Evolutionary conservation across 2,888 invertebrate species (phyloP).

Genomic region (Herminia tarsipennalis): DNA sequence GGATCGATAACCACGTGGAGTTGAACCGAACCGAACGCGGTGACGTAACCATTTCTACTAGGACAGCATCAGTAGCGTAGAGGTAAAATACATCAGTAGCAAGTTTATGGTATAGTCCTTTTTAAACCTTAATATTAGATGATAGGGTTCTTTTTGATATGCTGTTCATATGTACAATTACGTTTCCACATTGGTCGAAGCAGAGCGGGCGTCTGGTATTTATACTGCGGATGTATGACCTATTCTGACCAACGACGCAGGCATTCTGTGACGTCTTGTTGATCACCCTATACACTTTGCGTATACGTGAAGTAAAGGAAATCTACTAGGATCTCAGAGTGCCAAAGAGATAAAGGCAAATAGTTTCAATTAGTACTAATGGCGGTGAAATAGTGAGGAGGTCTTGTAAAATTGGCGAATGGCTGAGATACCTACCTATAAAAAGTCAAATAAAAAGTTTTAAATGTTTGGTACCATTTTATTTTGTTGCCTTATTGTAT

Average conservation of each 20-base stretch:
- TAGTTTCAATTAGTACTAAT: conserved; percentile 55
- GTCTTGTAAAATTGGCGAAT: conserved; percentile 1
- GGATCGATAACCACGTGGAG: conserved; percentile 17
- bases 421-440: conserved; percentile 34
- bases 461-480: too few relatives aligned
- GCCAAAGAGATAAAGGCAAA: conserved; percentile 41
- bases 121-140: not conserved
- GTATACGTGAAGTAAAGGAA: conserved; percentile 76
- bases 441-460: too few relatives aligned
- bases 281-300: conserved; percentile 81
- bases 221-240: conserved; percentile 73
- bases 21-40: conserved; percentile 40
- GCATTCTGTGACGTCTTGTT: conserved; percentile 75
- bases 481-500: too few relatives aligned
- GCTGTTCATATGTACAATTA: conserved; percentile 54
- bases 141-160: not conserved
- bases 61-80: conserved; percentile 52
- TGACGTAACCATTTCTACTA: conserved; percentile 77
- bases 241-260: conserved; percentile 74
- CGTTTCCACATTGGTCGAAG: conserved; percentile 73
- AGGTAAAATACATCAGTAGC: conserved; percentile 40
- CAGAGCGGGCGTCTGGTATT: conserved; percentile 73
- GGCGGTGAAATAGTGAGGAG: conserved; percentile 63
- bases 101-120: not conserved
- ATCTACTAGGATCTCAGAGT: conserved; percentile 79